Evolutionary conservation across 2,888 invertebrate genomes (phyloP).

Genomic region (Trissoscelio sp.): DNA sequence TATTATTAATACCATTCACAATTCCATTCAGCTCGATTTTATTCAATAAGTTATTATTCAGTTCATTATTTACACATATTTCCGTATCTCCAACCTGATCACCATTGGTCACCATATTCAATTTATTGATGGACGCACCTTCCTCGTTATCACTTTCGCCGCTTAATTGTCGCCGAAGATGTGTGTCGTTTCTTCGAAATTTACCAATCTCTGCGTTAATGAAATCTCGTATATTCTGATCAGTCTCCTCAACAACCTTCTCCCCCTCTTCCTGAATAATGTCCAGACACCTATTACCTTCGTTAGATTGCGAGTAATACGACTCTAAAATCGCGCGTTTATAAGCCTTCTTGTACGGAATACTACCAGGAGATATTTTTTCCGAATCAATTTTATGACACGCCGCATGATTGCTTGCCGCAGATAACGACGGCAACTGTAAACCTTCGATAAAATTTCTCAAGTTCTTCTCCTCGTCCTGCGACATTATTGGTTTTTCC

Average conservation of each 20-base stretch:
- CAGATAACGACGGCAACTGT: slow-evolving; percentile 74
- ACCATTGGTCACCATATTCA: neutral
- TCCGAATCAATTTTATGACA: slow-evolving; percentile 40
- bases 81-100: neutral
- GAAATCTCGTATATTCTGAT: slow-evolving; percentile 83
- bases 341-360: slow-evolving; percentile 83
- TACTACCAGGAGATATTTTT: slow-evolving; percentile 63
- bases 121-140: neutral
- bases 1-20: neutral
- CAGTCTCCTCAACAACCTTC: slow-evolving; percentile 83
- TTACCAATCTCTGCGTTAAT: slow-evolving; percentile 85
- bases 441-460: slow-evolving; percentile 79
- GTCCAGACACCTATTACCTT: slow-evolving; percentile 88
- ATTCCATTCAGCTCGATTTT: too few relatives aligned
- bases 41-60: too few relatives aligned
- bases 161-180: slow-evolving; percentile 34
- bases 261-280: slow-evolving; percentile 92
- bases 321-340: slow-evolving; percentile 85
- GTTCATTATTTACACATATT: neutral
- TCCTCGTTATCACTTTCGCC: slow-evolving; percentile 35
- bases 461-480: slow-evolving; percentile 78
- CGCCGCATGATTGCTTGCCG: slow-evolving; percentile 7
- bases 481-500: slow-evolving; percentile 72
- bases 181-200: slow-evolving; percentile 81
- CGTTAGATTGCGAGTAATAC: slow-evolving; percentile 85